These are phyloP conservation scores for Pegea sp. DNA, from an alignment of 23 tunicate genomes.

Conservation along the genomic window DNA sequence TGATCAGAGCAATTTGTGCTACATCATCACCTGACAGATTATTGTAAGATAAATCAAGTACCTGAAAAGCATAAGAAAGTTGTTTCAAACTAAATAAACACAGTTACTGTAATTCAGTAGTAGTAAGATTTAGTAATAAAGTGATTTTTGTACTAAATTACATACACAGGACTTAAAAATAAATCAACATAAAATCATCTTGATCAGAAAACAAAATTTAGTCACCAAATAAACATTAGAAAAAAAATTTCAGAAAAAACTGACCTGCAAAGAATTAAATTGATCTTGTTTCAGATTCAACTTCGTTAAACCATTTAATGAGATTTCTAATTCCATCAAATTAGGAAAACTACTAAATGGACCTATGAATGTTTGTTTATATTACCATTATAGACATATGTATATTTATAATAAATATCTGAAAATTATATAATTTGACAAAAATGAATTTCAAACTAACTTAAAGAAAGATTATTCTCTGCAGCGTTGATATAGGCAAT, in stretches of 20 bases:
- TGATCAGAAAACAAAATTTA: too few species aligned
- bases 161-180: too few species aligned
- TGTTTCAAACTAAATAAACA: too few species aligned
- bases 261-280: conserved; percentile 53
- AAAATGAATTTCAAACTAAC: conserved; percentile 10
- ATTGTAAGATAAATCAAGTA: conserved; percentile 80
- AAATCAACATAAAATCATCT: too few species aligned
- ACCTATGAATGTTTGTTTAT: conserved; percentile 4
- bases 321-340: conserved; percentile 69
- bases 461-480: conserved; percentile 58
- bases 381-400: neutral
- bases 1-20: conserved; percentile 26
- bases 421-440: neutral
- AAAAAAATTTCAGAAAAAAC: neutral
- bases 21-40: conserved; percentile 38
- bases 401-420: neutral
- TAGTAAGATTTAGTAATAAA: too few species aligned
- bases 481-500: conserved; percentile 83
- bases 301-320: conserved; percentile 57
- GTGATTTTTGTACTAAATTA: too few species aligned
- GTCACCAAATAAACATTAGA: too few species aligned
- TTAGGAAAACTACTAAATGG: conserved; percentile 40
- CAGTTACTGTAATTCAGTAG: too few species aligned
- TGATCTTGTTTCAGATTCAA: conserved; percentile 16
- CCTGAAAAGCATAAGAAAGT: too few species aligned